These are phyloP conservation scores for Malurus elegans DNA, from an alignment of 2,113 vertebrate genomes.

Conservation along the genomic window DNA sequence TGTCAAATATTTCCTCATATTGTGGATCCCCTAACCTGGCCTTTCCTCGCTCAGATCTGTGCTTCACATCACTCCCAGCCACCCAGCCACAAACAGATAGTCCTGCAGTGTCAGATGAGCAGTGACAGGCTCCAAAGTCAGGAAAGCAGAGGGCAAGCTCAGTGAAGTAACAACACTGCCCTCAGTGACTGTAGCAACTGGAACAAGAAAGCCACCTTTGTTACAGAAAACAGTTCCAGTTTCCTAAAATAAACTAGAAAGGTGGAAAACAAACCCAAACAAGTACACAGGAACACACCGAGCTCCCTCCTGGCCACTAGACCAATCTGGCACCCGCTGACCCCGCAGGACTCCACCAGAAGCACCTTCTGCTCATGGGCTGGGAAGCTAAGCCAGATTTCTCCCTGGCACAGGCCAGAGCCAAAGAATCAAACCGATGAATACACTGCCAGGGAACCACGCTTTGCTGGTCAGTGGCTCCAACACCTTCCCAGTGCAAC, in stretches of 20 bases:
- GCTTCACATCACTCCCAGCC: background rate
- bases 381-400: background rate
- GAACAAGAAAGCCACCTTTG: background rate
- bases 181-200: background rate
- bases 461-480: background rate
- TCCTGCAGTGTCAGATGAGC: background rate
- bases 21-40: background rate
- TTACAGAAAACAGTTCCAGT: background rate
- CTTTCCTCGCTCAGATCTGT: background rate
- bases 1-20: accelerated
- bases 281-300: background rate
- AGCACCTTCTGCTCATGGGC: background rate
- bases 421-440: background rate
- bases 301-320: background rate
- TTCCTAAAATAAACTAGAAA: background rate
- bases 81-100: background rate
- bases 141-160: background rate
- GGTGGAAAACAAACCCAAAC: background rate
- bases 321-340: background rate
- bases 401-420: background rate
- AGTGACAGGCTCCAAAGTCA: background rate
- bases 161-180: background rate
- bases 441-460: accelerated
- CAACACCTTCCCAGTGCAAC: background rate
- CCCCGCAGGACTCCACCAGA: background rate